phyloP scores from a whole-genome alignment of 2,888 invertebrate species.

The Lepidochrysops patricia region DNA sequence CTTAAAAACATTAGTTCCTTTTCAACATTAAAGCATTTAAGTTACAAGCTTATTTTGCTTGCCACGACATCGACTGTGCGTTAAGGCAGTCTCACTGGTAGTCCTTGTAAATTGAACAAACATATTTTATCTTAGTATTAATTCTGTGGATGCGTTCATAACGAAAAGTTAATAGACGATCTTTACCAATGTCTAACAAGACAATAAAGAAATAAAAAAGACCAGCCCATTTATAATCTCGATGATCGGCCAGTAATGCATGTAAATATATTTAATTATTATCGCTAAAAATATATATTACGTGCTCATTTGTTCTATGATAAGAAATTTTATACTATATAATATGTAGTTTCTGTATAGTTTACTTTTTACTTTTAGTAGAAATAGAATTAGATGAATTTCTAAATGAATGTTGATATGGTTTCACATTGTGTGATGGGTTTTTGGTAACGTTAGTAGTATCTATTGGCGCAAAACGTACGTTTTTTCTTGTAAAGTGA shows the following conservation, averaged over 20 bases:
- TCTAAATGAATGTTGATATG: conserved; percentile 10
- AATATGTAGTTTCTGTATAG: conserved; percentile 10
- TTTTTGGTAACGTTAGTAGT: conserved; percentile 7
- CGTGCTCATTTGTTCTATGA: conserved; percentile 10
- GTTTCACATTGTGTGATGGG: conserved; percentile 10
- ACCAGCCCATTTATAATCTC: conserved; percentile 18
- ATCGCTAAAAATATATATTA: conserved; percentile 2
- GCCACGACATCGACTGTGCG: too few species aligned
- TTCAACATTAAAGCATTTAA: too few species aligned
- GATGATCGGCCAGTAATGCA: conserved; percentile 14
- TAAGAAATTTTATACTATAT: conserved; percentile 11
- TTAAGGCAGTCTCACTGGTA: too few species aligned
- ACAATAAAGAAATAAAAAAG: too few species aligned
- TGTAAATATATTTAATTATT: conserved; percentile 11
- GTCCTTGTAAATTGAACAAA: too few species aligned
- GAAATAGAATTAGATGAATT: conserved; percentile 11
- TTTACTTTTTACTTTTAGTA: conserved; percentile 10
- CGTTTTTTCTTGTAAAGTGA: too few species aligned
- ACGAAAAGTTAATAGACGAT: too few species aligned
- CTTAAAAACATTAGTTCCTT: too few species aligned
- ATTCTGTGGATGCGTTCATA: too few species aligned
- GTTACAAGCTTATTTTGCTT: too few species aligned
- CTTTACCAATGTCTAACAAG: too few species aligned
- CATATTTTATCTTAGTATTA: too few species aligned
- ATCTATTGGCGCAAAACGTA: not conserved